Evolutionary conservation across 2,888 invertebrate species (phyloP).

Genomic region (Microctonus brassicae): DNA sequence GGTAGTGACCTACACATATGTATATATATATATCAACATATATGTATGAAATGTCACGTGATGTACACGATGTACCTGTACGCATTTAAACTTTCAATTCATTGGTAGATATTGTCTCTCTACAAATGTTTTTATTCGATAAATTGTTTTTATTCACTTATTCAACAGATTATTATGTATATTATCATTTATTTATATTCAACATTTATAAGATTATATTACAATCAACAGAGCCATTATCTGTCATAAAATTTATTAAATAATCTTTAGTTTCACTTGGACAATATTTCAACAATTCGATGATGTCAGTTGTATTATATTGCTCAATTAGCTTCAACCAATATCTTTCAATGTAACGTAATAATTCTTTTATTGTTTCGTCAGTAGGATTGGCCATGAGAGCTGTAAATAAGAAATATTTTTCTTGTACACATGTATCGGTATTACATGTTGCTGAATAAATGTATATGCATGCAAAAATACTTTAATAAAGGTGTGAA

Average conservation of each 20-base stretch:
- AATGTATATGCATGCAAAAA: no score
- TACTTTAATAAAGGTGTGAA: no score
- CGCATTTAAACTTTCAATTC: background rate
- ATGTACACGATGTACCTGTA: background rate
- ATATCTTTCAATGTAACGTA: constrained; percentile 53
- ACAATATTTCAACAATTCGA: background rate
- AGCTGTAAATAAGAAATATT: background rate
- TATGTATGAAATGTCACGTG: background rate
- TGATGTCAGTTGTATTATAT: background rate
- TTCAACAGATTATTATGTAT: background rate
- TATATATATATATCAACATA: background rate
- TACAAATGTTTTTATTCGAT: background rate
- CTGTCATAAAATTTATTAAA: background rate
- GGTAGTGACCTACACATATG: background rate
- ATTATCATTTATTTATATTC: background rate
- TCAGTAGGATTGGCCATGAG: constrained; percentile 35
- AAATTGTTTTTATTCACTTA: background rate
- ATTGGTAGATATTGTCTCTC: background rate
- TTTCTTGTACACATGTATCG: no score
- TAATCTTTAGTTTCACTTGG: background rate
- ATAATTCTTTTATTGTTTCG: constrained; percentile 50
- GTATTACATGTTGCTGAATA: no score
- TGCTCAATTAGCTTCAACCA: constrained; percentile 47
- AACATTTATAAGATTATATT: background rate
- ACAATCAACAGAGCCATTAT: background rate